These are phyloP conservation scores for Sparidentex hasta DNA, from an alignment of 2,797 vertebrate species.

Conservation along the genomic window DNA sequence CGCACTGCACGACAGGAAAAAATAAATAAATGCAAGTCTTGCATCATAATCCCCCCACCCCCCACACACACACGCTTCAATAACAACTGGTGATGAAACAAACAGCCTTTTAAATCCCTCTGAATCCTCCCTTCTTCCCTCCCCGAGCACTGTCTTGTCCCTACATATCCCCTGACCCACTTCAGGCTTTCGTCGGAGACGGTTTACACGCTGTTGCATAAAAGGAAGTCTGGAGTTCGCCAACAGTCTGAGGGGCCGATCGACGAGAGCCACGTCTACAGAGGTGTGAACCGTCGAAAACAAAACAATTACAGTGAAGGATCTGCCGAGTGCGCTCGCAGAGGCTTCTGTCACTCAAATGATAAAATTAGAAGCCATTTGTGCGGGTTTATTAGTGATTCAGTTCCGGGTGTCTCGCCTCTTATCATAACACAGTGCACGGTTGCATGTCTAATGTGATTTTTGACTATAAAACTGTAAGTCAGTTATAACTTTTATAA, in stretches of 20 bases:
- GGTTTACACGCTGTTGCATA: slow-evolving; percentile 49
- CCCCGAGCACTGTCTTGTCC: slow-evolving; percentile 55
- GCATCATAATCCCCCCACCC: slow-evolving; percentile 60
- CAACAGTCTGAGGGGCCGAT: slow-evolving; percentile 35
- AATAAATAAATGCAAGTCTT: slow-evolving; percentile 19
- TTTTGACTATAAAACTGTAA: slow-evolving; percentile 4
- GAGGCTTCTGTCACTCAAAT: neutral
- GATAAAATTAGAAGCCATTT: neutral
- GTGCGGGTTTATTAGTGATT: neutral
- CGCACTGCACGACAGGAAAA: slow-evolving; percentile 9
- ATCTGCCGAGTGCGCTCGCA: neutral
- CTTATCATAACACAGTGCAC: neutral
- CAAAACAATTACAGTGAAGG: neutral
- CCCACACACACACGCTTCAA: slow-evolving; percentile 29
- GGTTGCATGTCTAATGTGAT: neutral
- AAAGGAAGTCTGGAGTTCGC: slow-evolving; percentile 42
- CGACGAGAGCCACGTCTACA: neutral
- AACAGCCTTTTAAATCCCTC: slow-evolving; percentile 63
- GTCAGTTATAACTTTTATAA: neutral
- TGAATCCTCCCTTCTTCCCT: slow-evolving; percentile 55
- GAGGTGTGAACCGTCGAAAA: neutral
- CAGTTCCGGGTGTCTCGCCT: neutral
- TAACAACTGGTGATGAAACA: slow-evolving; percentile 66
- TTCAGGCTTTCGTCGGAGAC: slow-evolving; percentile 60
- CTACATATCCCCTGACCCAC: slow-evolving; percentile 75